Base-by-base conservation (phyloP, 1,140 invertebrate genomes). In the Trichogramma pretiosum region DNA sequence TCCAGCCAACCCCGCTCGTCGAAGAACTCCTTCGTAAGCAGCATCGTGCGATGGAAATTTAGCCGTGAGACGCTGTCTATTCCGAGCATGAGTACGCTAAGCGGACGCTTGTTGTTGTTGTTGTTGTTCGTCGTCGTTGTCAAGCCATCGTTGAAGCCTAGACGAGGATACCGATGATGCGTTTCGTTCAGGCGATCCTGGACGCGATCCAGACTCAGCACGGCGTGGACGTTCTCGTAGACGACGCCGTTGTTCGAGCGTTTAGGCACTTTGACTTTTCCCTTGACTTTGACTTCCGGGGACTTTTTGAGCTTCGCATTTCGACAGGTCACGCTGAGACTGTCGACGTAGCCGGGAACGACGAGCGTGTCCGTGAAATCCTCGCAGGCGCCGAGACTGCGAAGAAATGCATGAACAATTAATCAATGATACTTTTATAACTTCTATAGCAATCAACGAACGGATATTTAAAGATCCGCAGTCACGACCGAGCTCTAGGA, bases 11-110 rank as follows among this genome's bases (percentile, higher is more conserved):
- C 73, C 5, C 80, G 70, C 14, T 77, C 68, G 26, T 75, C 73
- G 9, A 93, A 64, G 61, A 81, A 83, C 28, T 70, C 60, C 3
- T 77, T 68, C 0, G 87, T 89, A 56, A 76, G 76, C 10, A 86
- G 85, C 81, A 93, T 81, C 21, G 83, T 80, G 21, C 85, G 76
- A 19, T 79, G 75, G 23, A 87, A 76, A 67, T 91, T 87, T 1
- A 84, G 74, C 35, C 85, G 74, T 0, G 88, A 92, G 24, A 90
- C 81, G 21, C 84, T 87, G 59, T 92, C 88, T 38, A 91, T 80
- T 9, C 88, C 89, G 8, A 92, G 59, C 48, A 89, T 67, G 1
- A 91, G 64, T 13, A 93, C 75, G 61, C 78, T 84, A 52, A 79
- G 66, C 52, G 54, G 24, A 10, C 10, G 22, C 4, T 14, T 11